Base-by-base conservation (phyloP, 2,888 invertebrate genomes). In the Mythimna albipuncta region DNA sequence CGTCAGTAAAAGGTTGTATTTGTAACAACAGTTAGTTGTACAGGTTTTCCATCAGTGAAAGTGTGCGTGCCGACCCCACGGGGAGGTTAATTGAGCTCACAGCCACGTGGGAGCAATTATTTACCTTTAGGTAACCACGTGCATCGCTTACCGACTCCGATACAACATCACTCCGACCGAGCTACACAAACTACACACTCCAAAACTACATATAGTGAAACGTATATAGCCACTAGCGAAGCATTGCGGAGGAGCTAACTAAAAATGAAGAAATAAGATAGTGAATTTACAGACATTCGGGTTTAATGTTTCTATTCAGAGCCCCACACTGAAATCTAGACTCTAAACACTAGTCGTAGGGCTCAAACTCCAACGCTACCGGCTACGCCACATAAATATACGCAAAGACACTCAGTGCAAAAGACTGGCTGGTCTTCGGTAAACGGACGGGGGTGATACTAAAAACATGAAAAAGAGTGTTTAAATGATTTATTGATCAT, bases 61-160 rank as follows among this genome's bases (percentile, higher is more conserved):
- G 91, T 91, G 91, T 89, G 91, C 91, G 92, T 86, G 89, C 81
- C 90, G 85, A 88, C 92, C 92, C 91, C 90, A 85, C 84, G 88
- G 89, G 90, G 90, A 85, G 88, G 92, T 92, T 95, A 95, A 95
- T 95, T 95, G 94, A 90, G 90, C 90, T 86, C 85, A 84, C 83
- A 81, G 87, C 93, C 96, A 96, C 96, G 96, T 96, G 96, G 92
- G 79, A 93, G 79, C 94, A 96, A 96, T 96, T 96, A 96, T 96
- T 96, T 96, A 96, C 96, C 91, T 92, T 86, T 90, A 93, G 91
- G 91, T 91, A 87, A 77, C 93, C 96, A 95, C 96, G 96, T 95
- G 96, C 47, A 47, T 47, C 67, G 81, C 57, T 68, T 82, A 77
- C 72, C 67, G 69, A 81, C 79, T 75, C 19, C 66, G 59, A 77